Evolutionary conservation across 2,797 vertebrate species (phyloP).

Genomic region (Syngnathus acus): DNA sequence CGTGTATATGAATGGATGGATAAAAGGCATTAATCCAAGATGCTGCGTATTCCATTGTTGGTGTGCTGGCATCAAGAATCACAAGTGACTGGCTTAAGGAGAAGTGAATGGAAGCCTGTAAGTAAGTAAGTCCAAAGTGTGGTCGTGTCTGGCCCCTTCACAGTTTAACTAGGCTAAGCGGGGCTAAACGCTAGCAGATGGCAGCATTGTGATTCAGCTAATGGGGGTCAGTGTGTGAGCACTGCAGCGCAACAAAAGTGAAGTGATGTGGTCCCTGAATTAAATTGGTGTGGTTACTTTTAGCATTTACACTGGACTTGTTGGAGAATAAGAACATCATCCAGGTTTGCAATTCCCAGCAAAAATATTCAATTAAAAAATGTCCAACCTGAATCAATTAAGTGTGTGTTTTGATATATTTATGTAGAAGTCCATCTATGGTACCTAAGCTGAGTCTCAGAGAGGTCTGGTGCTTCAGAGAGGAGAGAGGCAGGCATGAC

Average conservation of each 20-base stretch:
- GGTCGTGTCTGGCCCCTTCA: slow-evolving; percentile 4
- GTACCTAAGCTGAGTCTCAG: slow-evolving; percentile 79
- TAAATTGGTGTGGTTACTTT: not conserved
- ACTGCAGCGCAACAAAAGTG: not conserved
- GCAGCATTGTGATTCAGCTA: slow-evolving; percentile 18
- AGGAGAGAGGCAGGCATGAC: slow-evolving; percentile 23
- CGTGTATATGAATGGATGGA: not conserved
- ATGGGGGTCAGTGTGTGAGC: slow-evolving; percentile 10
- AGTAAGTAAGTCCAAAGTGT: slow-evolving; percentile 15
- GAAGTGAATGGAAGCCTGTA: slow-evolving; percentile 22
- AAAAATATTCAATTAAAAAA: not conserved
- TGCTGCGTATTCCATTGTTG: not conserved
- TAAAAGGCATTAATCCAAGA: not conserved
- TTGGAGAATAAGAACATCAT: too few relatives aligned
- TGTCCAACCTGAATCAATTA: not conserved
- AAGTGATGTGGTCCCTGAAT: not conserved
- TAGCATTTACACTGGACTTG: too few relatives aligned
- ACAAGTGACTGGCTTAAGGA: slow-evolving; percentile 3
- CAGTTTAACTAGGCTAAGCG: slow-evolving; percentile 52
- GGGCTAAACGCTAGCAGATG: slow-evolving; percentile 53
- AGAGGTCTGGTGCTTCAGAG: slow-evolving; percentile 62
- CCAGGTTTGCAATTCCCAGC: too few relatives aligned
- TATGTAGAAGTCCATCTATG: slow-evolving; percentile 82
- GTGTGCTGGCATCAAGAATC: not conserved
- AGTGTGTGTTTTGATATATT: slow-evolving; percentile 72